Base-by-base conservation (phyloP, 53 echinoderm and acorn worm genomes). In the Antedon mediterranea region DNA sequence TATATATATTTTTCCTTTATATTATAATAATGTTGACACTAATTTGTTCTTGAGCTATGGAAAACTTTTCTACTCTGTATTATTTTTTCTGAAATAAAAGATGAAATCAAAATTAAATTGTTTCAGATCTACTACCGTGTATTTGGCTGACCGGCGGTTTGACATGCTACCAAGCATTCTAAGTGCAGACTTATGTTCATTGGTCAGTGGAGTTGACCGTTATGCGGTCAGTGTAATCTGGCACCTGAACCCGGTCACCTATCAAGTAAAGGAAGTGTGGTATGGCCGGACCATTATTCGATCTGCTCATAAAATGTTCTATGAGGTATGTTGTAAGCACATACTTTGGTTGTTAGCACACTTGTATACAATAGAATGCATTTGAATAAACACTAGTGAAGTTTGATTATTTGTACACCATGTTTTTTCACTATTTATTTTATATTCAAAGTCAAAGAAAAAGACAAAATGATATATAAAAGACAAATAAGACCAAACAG, bases 161-260 rank as follows among this genome's bases (percentile, higher is more conserved):
- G 93, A 98, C 82, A 98, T 98, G 98, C 87, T 98, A 28, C 98
- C 98, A 9, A 43, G 72, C 0, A 90, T 98, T 29, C 86, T 98
- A 29, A 98, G 98, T 32, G 93, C 98, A 26, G 92, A 98, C 74
- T 85, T 98, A 30, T 98, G 98, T 78, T 98, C 98, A 30, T 86
- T 98, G 85, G 88, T 98, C 76, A 90, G 98, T 76, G 98, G 93
- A 83, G 93, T 90, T 44, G 98, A 98, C 79, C 98, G 98, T 30
- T 98, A 98, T 76, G 98, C 98, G 5, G 85, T 98, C 80, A 98
- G 92, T 79, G 93, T 98, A 3, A 82, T 98, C n/a, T 98, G 98
- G 98, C 87, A 93, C 57, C 78, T 98, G 9, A 81, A 86, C 23
- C 88, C 90, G 0, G 74, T 73, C 34, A 93, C 89, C 20, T 98